Percentiles rank a stretch among this genome's conserved stretches.
Evolutionary conservation across 2,797 vertebrate species (phyloP).

Genomic region (Pantherophis vulpinus): DNA sequence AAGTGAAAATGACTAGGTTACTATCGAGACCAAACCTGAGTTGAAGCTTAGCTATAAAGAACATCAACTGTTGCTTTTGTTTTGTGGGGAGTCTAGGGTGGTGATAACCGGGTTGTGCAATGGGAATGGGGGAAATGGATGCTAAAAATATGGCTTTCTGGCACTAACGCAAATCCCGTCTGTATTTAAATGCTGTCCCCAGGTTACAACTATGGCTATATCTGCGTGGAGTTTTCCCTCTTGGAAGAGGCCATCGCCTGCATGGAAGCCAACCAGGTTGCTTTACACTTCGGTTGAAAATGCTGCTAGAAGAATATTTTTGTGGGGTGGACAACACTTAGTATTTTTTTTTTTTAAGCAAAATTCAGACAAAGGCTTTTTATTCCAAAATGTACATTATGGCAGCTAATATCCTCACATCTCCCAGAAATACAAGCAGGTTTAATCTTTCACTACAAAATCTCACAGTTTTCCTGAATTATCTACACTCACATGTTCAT

Average conservation of each 20-base stretch:
- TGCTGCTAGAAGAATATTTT: slow-evolving; percentile 76
- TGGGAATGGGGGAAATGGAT: slow-evolving; percentile 72
- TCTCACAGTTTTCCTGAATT: slow-evolving; percentile 28
- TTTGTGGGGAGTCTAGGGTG: slow-evolving; percentile 56
- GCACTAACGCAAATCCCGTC: slow-evolving; percentile 99
- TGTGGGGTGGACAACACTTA: slow-evolving; percentile 69
- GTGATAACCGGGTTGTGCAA: slow-evolving; percentile 65
- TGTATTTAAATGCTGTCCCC: slow-evolving; percentile 99
- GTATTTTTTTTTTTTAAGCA: slow-evolving; percentile 47
- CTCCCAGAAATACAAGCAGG: slow-evolving; percentile 49
- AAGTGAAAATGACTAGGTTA: slow-evolving; percentile 49
- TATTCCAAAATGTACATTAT: slow-evolving; percentile 45
- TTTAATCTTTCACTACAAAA: slow-evolving; percentile 50
- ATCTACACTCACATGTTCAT: slow-evolving; percentile 42
- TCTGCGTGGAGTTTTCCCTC: slow-evolving; percentile 99
- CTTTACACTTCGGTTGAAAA: slow-evolving; percentile 93
- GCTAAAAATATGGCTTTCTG: slow-evolving; percentile 72
- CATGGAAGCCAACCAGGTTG: slow-evolving; percentile 99
- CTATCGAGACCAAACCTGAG: slow-evolving; percentile 37
- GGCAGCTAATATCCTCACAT: slow-evolving; percentile 48
- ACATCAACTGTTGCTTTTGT: slow-evolving; percentile 50
- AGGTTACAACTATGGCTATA: slow-evolving; percentile 99
- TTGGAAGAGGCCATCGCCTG: slow-evolving; percentile 99
- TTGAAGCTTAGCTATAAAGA: slow-evolving; percentile 56
- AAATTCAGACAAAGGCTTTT: slow-evolving; percentile 61